Conservation (phyloP, 2,797 vertebrate species). For the Eleutherodactylus coqui region DNA sequence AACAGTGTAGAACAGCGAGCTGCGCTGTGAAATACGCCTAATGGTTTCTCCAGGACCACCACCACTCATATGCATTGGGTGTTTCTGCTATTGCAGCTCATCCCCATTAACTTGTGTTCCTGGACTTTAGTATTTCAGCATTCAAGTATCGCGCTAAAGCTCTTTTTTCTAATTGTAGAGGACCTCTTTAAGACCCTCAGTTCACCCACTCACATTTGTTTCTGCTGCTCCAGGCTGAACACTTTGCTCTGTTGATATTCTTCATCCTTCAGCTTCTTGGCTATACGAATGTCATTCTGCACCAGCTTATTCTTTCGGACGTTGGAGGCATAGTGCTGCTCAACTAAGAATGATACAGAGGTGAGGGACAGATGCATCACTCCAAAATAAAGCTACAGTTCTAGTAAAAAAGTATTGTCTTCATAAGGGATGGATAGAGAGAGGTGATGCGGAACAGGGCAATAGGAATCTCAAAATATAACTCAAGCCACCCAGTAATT, state of each 20-base stretch:
- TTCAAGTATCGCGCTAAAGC: not conserved
- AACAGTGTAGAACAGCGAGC: too few species aligned
- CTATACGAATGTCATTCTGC: slow-evolving; percentile 78
- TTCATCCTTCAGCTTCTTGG: slow-evolving; percentile 78
- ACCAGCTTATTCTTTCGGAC: slow-evolving; percentile 80
- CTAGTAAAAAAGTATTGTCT: not conserved
- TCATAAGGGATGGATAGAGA: not conserved
- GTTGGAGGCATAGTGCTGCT: slow-evolving; percentile 81
- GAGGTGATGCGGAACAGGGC: not conserved
- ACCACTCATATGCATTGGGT: not conserved
- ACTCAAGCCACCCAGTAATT: not conserved
- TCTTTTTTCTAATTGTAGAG: not conserved
- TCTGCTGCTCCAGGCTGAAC: slow-evolving; percentile 68
- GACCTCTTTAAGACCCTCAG: too few species aligned
- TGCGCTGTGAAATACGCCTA: too few species aligned
- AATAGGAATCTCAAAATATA: not conserved
- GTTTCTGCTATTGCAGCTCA: not conserved
- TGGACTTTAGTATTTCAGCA: not conserved
- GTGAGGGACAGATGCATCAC: not conserved
- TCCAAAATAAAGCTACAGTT: not conserved
- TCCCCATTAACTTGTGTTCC: too few species aligned
- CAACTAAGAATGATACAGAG: slow-evolving; percentile 68
- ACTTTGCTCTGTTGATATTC: slow-evolving; percentile 72
- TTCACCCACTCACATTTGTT: slow-evolving; percentile 67
- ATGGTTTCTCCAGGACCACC: not conserved